Evolutionary conservation across 2,797 vertebrate species (phyloP), one percentile per base, ranked within the genome.

Genomic region (Podarcis lilfordi): DNA sequence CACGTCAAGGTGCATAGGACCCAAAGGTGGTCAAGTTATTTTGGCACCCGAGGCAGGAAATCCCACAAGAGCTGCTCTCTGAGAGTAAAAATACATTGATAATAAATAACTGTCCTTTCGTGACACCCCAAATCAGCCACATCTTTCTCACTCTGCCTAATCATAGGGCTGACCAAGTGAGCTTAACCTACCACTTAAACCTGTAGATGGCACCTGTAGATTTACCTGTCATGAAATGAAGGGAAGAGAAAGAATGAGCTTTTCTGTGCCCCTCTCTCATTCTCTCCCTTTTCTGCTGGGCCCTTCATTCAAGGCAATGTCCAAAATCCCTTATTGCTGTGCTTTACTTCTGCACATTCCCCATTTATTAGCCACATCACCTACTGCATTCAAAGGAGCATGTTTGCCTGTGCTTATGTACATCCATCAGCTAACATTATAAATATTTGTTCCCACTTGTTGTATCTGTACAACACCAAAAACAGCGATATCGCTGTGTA

Each of bases 401-500:
- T 5, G 11, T 10, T 29, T 74, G 11, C 76, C 35, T 6, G 23
- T 29, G 29, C 23, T 84, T 32, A 32, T 11, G 17, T 21, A 72
- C 15, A 72, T 71, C 29, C 10, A 71, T 15, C 6, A 25, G 4
- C 27, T 23, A 25, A 61, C 82, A 61, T 9, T 93, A 95, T 45
- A 92, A 86, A 95, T 95, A 96, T 96, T 96, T 95, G 94, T 96
- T 96, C 96, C 96, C 93, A 96, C 97, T 97, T 97, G 94, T 95
- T 97, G 94, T 86, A 94, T 93, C 93, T 93, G 92, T 94, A 88
- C 55, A 96, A 96, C 97, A 98, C 97, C 97, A 19, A 97, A 98
- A 98, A 97, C 95, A 91, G 68, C 87, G 94, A 96, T 96, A 93
- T 96, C 94, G 96, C 91, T 72, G 61, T 96, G 95, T 95, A 96